Base-by-base conservation (phyloP, 1,140 invertebrate genomes). In the Drosophila littoralis region DNA sequence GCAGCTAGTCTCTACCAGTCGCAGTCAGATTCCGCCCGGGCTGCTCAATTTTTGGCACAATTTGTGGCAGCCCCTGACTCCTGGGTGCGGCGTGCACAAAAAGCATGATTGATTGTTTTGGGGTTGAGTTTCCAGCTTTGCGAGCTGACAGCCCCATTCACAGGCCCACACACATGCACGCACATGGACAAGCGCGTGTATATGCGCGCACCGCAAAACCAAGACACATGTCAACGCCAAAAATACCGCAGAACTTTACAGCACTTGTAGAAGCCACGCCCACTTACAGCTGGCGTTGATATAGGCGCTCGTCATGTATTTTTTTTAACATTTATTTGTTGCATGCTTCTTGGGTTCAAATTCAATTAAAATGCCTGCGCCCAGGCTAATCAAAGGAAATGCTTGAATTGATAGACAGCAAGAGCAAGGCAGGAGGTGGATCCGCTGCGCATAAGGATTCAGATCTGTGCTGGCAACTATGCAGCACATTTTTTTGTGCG, bases 101-200 rank as follows among this genome's bases (percentile, higher is more conserved):
- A 88, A 70, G 79, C 83, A 88, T 86, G 82, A 86, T 86, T 86
- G 82, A 86, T 86, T 88, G 82, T 81, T 67, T 48, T 70, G 76
- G 60, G 52, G 71, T 76, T 70, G 79, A 67, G 51, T 81, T 78
- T 73, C 42, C 61, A 64, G 79, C 80, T 65, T 52, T 45, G 1
- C n/a, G 43, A 75, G 70, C 60, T 42, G 55, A 42, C 70, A 55
- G 38, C 51, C 57, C 35, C 45, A 65, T 36, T 12, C 9, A 57
- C 58, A 52, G 22, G 42, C 59, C 13, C 63, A 43, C 50, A 48
- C 13, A 58, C 38, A 33, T 35, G 10, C 35, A 33, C 13, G 6
- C 7, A 12, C 43, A 48, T 32, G 57, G 46, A 15, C 43, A 48
- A 3, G 22, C 22, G 1, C 22, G 22, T 22, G 22, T 22, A n/a